These are phyloP conservation scores for Phalera bucephala DNA, from an alignment of 2,888 invertebrate genomes.

Conservation along the genomic window DNA sequence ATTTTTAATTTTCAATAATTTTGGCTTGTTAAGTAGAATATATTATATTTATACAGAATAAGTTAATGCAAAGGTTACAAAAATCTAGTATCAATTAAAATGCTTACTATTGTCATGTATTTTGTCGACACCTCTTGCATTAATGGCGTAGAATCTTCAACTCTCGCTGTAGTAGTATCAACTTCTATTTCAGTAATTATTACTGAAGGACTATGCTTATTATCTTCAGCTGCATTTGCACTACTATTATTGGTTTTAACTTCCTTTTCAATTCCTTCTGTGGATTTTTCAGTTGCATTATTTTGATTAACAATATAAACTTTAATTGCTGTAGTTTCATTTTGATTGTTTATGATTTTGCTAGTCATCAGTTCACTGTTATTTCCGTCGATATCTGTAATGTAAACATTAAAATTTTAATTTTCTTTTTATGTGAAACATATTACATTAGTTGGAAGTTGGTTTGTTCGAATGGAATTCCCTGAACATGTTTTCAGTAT, in stretches of 20 bases:
- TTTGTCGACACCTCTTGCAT: slow-evolving; percentile 7
- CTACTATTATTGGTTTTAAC: background rate
- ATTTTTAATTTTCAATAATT: no score
- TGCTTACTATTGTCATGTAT: slow-evolving; percentile 10
- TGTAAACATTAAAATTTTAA: background rate
- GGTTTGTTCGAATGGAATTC: no score
- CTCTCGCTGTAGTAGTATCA: background rate
- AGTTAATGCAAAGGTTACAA: no score
- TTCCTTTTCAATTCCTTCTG: background rate
- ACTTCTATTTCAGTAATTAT: background rate
- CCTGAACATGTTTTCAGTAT: no score
- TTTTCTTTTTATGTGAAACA: no score
- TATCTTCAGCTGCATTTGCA: background rate
- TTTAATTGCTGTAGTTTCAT: slow-evolving; percentile 2
- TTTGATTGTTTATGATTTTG: slow-evolving; percentile 13
- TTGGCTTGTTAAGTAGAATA: no score
- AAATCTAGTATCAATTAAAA: no score
- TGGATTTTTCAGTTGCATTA: slow-evolving; percentile 1
- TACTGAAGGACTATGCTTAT: background rate
- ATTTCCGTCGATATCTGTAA: slow-evolving; percentile 67
- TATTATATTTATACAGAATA: no score
- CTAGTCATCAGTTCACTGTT: slow-evolving; percentile 33
- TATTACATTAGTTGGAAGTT: no score
- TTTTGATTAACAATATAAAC: slow-evolving; percentile 1
- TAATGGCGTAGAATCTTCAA: background rate